Evolutionary conservation across 2,797 vertebrate genomes (phyloP), one percentile per base, ranked within the genome.

Genomic region (Fistularia tabacaria): DNA sequence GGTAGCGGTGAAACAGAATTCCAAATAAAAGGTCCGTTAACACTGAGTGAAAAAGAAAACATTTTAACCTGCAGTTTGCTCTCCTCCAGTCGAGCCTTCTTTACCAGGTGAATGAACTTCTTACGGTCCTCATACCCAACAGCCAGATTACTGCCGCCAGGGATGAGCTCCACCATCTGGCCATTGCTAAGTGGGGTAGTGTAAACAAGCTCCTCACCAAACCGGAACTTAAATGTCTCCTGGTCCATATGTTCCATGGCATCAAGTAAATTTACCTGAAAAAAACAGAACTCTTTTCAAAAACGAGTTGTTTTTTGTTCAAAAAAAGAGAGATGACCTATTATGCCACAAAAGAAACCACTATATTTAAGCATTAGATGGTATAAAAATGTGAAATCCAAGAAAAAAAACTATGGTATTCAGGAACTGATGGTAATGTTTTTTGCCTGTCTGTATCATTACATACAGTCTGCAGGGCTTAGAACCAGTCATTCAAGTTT

Each of bases 171-270:
- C 72, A 94, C 90, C 87, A 94, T 71, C 36, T 84, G 85, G 8
- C 95, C 92, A 43, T 97, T 94, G 3, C 94, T 98, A 71, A 96
- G 90, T 41, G 94, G 92, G 0, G 96, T 97, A 0, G 93, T 97
- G 86, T 97, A 98, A 1, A 95, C 94, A 74, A 99, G 87, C 71
- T 99, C 97, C 70, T 94, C 93, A 10, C 94, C 96, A 67, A 98
- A 99, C 74, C 95, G 92, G 84, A 97, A 97, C 71, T 99, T 95
- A 79, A 93, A 99, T 0, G 93, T 97, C 50, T 93, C 94, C 78
- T 91, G 93, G 87, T 99, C 96, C 95, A 97, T 97, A 73, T 90
- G 91, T 80, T 96, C 95, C 91, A 98, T 98, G 79, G 95, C 94
- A 43, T 99, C 97, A 66, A 99, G 80, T 14, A 98, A 89, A 74